Base-by-base conservation (phyloP, 2,888 invertebrate species). In the Priocnemis perturbator region DNA sequence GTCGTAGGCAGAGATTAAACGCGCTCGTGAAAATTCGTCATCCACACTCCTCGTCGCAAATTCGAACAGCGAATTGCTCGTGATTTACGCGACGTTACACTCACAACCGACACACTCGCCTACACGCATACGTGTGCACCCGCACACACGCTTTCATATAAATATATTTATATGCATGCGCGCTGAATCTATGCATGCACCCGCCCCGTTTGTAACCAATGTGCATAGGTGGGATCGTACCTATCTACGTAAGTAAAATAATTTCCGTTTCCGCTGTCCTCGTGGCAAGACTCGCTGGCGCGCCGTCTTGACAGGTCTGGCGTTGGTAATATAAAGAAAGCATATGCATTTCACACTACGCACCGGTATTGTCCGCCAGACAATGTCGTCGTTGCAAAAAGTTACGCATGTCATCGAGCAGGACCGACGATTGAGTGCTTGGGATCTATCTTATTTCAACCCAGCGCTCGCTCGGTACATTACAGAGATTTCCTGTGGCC, bases 91-190 rank as follows among this genome's bases (percentile, higher is more conserved):
- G 37, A 37, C 37, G 26, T 26, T 26, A 26, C 26, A 26, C 26
- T 26, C 26, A 26, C 26, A 26, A 26, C 26, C 26, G 17, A 15
- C 3, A 9, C 47, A n/a, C 17, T n/a, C 15, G 47, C 7, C 3
- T 50, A 50, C 17, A 50, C 17, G 20, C 19, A 5, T n/a, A 17
- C 19, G n/a, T 15, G 4, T 9, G 3, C 50, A 1, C n/a, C 17
- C 50, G 3, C 50, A 5, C 17, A 11, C 26, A n/a, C 30, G 17
- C 11, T 21, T 2, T 5, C 26, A 55, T 55, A 55, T 55, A 55
- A 20, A 55, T 55, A 55, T 55, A 55, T 55, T 21, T 55, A 55
- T 55, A 55, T 55, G 21, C 21, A 55, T 55, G 21, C 21, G 21
- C n/a, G 5, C 11, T 30, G 17, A 15, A 57, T n/a, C 17, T 57